Evolutionary conservation across 2,113 vertebrate species (phyloP).

Genomic region (Oreochromis spilurus): DNA sequence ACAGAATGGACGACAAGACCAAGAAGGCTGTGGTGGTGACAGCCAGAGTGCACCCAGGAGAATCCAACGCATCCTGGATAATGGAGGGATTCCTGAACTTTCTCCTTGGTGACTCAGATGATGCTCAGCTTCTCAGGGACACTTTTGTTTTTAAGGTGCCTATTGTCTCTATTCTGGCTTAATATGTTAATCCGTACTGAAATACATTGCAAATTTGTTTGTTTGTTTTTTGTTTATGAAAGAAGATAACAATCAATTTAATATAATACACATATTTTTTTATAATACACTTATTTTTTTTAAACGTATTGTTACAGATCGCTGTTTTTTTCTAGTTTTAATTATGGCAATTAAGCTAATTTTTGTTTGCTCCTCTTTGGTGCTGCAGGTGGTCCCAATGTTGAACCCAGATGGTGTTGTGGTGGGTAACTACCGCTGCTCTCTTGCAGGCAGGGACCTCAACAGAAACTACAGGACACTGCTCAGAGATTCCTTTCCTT

Average conservation of each 20-base stretch:
- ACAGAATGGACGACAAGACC: constrained; percentile 4
- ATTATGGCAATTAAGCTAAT: neutral
- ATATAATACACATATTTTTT: rapidly evolving
- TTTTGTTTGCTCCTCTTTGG: neutral
- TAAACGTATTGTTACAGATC: rapidly evolving
- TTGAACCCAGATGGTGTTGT: constrained; percentile 92
- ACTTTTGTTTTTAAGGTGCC: constrained; percentile 85
- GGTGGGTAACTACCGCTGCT: constrained; percentile 91
- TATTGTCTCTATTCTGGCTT: neutral
- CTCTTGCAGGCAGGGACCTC: constrained; percentile 82
- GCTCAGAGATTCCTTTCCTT: constrained; percentile 77
- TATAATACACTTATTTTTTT: neutral
- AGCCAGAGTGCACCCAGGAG: constrained; percentile 84
- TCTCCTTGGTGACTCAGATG: constrained; percentile 77
- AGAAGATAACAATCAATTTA: neutral
- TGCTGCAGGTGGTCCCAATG: constrained; percentile 83
- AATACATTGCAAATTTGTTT: neutral
- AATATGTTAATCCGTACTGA: neutral
- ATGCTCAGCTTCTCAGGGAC: constrained; percentile 81
- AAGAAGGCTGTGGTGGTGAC: constrained; percentile 84
- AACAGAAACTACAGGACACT: constrained; percentile 82
- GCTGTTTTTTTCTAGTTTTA: neutral
- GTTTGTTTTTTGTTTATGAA: neutral
- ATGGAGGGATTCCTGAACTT: constrained; percentile 89
- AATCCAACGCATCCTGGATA: constrained; percentile 87